phyloP scores from a whole-genome alignment of 2,113 vertebrate species.

The Origma solitaria region DNA sequence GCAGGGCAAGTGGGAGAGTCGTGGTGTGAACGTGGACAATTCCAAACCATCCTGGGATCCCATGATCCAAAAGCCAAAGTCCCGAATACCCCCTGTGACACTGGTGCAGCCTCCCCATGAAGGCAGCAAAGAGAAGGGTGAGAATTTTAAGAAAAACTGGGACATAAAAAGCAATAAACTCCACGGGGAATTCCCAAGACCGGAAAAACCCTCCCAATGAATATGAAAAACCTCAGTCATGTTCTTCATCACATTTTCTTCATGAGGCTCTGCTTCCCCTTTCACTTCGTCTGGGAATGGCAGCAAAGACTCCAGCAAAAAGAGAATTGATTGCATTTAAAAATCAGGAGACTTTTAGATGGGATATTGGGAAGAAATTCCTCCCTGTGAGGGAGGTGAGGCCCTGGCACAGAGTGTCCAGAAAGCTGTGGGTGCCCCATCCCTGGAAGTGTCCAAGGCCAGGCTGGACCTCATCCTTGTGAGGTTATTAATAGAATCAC shows the following conservation, averaged over 20 bases:
- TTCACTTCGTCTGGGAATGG: background rate
- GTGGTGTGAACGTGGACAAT: background rate
- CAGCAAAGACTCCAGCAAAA: background rate
- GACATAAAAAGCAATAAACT: background rate
- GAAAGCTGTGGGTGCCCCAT: background rate
- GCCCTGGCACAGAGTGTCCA: background rate
- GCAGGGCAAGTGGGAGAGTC: background rate
- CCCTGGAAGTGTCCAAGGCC: background rate
- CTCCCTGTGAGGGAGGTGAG: background rate
- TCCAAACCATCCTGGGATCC: background rate
- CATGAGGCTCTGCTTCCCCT: background rate
- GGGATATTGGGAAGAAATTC: background rate
- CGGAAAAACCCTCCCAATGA: background rate
- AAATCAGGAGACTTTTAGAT: background rate
- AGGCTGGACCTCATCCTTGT: background rate
- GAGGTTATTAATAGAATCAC: background rate
- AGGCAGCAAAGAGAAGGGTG: background rate
- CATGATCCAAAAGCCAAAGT: rapidly evolving
- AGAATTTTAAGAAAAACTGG: background rate
- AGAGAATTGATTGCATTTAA: background rate
- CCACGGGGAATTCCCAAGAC: background rate
- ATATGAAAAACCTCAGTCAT: background rate
- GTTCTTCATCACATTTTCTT: background rate
- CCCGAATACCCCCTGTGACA: rapidly evolving
- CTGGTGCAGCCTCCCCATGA: background rate